A percentile compares a stretch with the other conserved stretches of the same genome.
Conservation (phyloP, 1,140 invertebrate species). For the Micrasema longulum region DNA sequence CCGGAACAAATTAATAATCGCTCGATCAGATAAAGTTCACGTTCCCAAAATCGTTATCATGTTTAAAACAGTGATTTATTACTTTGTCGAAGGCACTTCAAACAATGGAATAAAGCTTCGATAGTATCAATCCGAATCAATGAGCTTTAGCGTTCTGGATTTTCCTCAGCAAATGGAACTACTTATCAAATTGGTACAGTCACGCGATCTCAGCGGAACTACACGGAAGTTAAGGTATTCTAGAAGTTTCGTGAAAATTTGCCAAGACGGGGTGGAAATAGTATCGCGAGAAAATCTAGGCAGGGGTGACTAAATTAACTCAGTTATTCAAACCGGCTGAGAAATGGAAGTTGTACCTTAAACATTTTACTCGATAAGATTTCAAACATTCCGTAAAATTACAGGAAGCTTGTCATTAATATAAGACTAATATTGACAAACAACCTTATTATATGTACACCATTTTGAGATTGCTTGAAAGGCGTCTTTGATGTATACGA, state of each 20-base stretch:
- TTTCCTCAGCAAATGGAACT: slow-evolving; percentile 4
- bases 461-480: too few species aligned
- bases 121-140: slow-evolving; percentile 13
- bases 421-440: too few species aligned
- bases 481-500: too few species aligned
- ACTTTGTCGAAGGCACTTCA: background rate
- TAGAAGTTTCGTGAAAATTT: slow-evolving; percentile 6
- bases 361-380: too few species aligned
- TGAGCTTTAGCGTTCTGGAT: background rate
- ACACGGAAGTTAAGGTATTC: background rate
- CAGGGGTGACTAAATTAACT: too few species aligned
- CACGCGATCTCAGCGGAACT: background rate
- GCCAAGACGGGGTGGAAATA: too few species aligned
- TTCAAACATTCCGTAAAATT: too few species aligned
- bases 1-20: slow-evolving; percentile 13
- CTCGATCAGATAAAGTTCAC: slow-evolving; percentile 13
- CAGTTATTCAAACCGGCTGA: too few species aligned
- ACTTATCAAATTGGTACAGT: background rate
- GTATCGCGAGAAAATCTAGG: too few species aligned
- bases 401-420: too few species aligned
- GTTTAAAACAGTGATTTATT: slow-evolving; percentile 16
- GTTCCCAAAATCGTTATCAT: slow-evolving; percentile 1
- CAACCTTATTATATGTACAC: too few species aligned
- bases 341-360: too few species aligned
- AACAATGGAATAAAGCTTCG: slow-evolving; percentile 15